Percentiles rank a stretch among this genome's conserved stretches.
phyloP scores from a whole-genome alignment of 2,113 vertebrate genomes.

The Urocolius indicus region DNA sequence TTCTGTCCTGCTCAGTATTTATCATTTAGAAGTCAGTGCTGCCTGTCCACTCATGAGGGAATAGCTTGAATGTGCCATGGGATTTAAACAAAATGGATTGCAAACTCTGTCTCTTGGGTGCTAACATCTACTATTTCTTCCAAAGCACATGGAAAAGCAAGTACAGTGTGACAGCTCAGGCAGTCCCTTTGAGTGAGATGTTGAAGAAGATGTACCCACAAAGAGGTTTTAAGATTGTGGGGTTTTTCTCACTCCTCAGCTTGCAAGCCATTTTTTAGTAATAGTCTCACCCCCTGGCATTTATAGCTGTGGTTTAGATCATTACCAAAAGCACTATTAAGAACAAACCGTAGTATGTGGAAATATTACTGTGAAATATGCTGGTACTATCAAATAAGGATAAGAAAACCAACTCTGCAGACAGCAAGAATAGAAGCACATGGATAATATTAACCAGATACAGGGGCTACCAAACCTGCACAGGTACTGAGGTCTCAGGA shows the following conservation, averaged over 20 bases:
- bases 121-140: neutral
- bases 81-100: neutral
- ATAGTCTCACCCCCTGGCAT: neutral
- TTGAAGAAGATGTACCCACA: neutral
- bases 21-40: neutral
- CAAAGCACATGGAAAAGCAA: neutral
- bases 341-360: neutral
- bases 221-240: neutral
- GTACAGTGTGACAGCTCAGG: neutral
- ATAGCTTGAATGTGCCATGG: neutral
- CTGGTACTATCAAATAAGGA: neutral
- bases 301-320: neutral
- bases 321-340: neutral
- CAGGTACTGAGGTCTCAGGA: neutral
- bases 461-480: neutral
- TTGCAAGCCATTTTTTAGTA: neutral
- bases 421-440: neutral
- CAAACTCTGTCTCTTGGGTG: neutral
- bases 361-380: neutral
- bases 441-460: neutral
- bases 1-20: neutral
- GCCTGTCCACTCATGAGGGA: neutral
- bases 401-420: neutral
- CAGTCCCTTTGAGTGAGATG: neutral
- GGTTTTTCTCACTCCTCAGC: neutral